Percentiles rank a stretch among this genome's conserved stretches.
Conservation (phyloP, 2,888 invertebrate genomes). For the Mesorhabditis sp. region DNA sequence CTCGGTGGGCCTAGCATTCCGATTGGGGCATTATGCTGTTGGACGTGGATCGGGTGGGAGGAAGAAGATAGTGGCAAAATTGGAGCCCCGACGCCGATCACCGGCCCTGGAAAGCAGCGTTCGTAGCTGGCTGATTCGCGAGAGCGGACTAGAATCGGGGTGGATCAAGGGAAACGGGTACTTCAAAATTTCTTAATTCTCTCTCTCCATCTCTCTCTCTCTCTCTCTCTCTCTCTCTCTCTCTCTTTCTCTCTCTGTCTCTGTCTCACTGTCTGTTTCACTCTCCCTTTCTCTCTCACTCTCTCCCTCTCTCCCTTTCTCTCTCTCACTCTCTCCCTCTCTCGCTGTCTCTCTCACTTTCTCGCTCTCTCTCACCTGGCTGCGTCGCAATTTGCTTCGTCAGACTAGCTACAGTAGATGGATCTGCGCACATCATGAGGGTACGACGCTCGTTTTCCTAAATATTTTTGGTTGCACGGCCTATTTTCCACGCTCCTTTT, state of each 20-base stretch:
- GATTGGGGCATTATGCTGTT: neutral
- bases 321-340: neutral
- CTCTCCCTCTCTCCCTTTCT: neutral
- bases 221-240: neutral
- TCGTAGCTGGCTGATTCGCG: no score
- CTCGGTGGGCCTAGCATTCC: slow-evolving; percentile 6
- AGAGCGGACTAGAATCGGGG: no score
- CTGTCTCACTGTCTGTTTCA: neutral
- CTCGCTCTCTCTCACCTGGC: neutral
- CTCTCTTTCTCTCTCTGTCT: neutral
- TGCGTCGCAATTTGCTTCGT: neutral
- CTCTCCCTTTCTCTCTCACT: neutral
- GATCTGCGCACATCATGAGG: neutral
- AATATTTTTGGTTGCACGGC: neutral
- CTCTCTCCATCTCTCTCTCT: neutral
- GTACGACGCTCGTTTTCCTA: neutral
- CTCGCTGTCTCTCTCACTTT: neutral
- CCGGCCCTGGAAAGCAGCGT: no score
- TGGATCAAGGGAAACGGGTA: neutral
- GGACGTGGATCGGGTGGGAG: neutral
- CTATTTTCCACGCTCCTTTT: neutral
- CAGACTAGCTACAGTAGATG: neutral
- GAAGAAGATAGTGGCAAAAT: neutral
- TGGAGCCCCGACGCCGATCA: neutral
- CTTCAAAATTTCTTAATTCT: neutral